Percentiles rank a stretch among this genome's conserved stretches.
phyloP scores from a whole-genome alignment of 1,140 invertebrate species.

The Lerema accius region DNA sequence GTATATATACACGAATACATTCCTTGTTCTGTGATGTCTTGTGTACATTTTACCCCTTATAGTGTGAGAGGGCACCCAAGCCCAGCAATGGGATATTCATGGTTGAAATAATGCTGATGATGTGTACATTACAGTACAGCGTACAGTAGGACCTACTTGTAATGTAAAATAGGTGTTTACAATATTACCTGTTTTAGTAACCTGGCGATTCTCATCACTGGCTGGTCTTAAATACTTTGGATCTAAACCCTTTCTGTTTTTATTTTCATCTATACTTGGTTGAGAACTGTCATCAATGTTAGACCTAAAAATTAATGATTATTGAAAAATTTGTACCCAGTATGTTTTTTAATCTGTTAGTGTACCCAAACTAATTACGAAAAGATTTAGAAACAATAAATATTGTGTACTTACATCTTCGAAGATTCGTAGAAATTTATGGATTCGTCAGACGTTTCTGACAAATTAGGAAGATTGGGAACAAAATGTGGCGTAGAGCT shows the following conservation, averaged over 20 bases:
- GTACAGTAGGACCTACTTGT: no score
- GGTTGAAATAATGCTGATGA: no score
- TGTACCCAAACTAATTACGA: no score
- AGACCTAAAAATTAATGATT: conserved; percentile 60
- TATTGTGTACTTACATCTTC: conserved; percentile 56
- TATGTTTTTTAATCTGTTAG: conserved; percentile 13
- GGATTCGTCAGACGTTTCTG: conserved; percentile 64
- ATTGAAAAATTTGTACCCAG: conserved; percentile 7
- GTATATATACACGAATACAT: no score
- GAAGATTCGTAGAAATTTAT: conserved; percentile 76
- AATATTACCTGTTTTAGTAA: conserved; percentile 45
- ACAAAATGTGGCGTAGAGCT: conserved; percentile 73
- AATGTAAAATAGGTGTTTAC: no score
- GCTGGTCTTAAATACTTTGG: conserved; percentile 75
- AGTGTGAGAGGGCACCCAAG: no score
- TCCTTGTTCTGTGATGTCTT: no score
- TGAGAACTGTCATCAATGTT: conserved; percentile 61
- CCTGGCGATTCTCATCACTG: conserved; percentile 43
- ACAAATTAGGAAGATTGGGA: conserved; percentile 47
- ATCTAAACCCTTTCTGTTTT: conserved; percentile 62
- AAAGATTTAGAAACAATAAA: conserved; percentile 16
- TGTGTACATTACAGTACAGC: no score
- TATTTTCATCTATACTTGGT: conserved; percentile 35
- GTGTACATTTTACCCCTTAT: no score
- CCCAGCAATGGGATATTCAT: no score